Percentiles rank a stretch among this genome's conserved stretches.
These are phyloP conservation scores for Phortica magna DNA, from an alignment of 2,888 invertebrate genomes.

Conservation along the genomic window DNA sequence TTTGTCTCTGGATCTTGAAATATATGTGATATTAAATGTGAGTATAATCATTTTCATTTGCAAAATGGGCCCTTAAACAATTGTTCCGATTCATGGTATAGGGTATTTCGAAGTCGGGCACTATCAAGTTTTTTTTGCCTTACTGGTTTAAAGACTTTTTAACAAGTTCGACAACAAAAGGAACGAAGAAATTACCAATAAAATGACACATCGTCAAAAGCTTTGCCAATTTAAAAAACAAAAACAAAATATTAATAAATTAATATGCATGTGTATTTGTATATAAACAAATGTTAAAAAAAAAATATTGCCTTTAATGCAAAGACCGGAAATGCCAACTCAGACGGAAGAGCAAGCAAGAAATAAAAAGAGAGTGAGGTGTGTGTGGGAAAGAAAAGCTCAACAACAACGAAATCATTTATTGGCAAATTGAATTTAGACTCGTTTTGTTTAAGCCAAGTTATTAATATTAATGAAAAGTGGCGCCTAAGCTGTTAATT, in stretches of 20 bases:
- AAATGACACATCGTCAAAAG: slow-evolving; percentile 59
- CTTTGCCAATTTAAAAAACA: slow-evolving; percentile 51
- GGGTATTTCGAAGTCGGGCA: no score
- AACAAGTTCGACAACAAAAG: neutral
- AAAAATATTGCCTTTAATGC: neutral
- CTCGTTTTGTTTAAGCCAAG: slow-evolving; percentile 38
- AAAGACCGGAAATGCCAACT: slow-evolving; percentile 29
- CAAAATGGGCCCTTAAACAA: no score
- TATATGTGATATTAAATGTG: no score
- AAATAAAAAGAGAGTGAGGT: neutral
- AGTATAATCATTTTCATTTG: no score
- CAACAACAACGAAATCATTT: neutral
- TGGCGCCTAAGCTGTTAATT: slow-evolving; percentile 68
- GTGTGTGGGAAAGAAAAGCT: no score
- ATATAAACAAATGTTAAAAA: neutral
- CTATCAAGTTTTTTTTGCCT: no score
- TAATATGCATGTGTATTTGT: neutral
- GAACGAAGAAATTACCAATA: slow-evolving; percentile 50
- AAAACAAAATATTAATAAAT: slow-evolving; percentile 42
- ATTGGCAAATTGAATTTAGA: slow-evolving; percentile 19
- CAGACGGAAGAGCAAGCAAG: neutral
- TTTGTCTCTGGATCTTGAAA: no score
- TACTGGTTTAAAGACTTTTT: neutral
- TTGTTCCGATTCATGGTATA: no score
- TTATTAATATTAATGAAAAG: slow-evolving; percentile 58